Evolutionary conservation across 2,113 vertebrate species (phyloP).

Genomic region (Bubo scandiacus): DNA sequence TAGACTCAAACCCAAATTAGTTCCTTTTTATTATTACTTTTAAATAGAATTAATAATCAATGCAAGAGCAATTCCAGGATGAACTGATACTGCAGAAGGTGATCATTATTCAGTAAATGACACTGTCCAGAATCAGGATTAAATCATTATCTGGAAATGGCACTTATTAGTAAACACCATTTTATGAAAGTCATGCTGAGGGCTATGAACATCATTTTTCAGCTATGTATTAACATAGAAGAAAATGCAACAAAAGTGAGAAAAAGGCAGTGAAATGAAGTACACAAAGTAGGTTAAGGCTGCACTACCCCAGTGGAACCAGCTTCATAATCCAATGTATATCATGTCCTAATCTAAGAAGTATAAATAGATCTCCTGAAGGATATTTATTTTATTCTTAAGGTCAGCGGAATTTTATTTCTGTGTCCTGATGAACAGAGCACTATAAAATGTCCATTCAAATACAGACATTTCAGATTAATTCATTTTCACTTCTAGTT

Average conservation of each 20-base stretch:
- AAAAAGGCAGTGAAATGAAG: neutral
- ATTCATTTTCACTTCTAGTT: neutral
- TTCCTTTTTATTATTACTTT: neutral
- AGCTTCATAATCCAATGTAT: neutral
- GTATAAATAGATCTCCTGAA: neutral
- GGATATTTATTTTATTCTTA: neutral
- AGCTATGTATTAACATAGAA: neutral
- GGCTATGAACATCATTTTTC: neutral
- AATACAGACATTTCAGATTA: neutral
- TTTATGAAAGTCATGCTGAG: neutral
- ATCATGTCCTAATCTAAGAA: neutral
- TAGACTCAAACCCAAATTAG: neutral
- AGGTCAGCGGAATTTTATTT: neutral
- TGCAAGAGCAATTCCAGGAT: neutral
- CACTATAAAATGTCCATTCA: neutral
- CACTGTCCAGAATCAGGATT: neutral
- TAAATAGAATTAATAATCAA: neutral
- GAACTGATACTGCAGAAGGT: neutral
- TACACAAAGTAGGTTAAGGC: neutral
- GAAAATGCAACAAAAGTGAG: neutral
- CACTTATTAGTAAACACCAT: neutral
- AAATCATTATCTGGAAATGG: neutral
- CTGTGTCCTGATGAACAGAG: neutral
- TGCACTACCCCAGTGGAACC: neutral
- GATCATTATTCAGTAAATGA: neutral